Evolutionary conservation across 2,113 vertebrate genomes (phyloP).

Genomic region (Furnarius figulus): DNA sequence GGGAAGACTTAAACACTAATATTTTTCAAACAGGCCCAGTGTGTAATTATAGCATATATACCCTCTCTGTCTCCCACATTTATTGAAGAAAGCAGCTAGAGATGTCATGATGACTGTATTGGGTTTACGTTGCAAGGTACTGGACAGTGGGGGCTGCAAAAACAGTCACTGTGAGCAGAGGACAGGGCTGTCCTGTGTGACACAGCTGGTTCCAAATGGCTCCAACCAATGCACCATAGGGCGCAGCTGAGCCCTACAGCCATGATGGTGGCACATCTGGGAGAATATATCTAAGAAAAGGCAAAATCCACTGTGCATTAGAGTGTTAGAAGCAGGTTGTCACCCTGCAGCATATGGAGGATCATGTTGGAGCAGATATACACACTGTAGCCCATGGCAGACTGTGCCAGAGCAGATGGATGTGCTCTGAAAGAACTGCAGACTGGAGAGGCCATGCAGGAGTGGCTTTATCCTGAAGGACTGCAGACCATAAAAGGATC

Average conservation of each 20-base stretch:
- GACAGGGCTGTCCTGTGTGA: background rate
- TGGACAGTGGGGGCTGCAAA: background rate
- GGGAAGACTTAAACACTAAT: background rate
- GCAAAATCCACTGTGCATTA: background rate
- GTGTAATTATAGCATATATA: background rate
- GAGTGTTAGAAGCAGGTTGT: background rate
- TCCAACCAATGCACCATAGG: rapidly evolving
- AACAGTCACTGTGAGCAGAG: background rate
- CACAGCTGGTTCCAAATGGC: background rate
- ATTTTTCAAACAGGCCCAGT: background rate
- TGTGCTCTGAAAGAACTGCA: background rate
- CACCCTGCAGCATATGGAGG: background rate
- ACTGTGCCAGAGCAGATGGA: background rate
- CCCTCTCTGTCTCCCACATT: background rate
- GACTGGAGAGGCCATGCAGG: background rate
- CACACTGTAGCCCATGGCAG: background rate
- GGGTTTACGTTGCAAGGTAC: background rate
- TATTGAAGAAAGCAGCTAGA: background rate
- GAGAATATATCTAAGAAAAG: background rate
- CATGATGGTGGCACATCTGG: rapidly evolving
- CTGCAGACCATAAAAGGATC: background rate
- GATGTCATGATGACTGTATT: background rate
- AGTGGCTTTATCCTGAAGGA: background rate
- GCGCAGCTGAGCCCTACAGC: background rate
- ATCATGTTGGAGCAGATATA: background rate